phyloP scores from a whole-genome alignment of 1,140 invertebrate genomes.

The Branchinecta lynchi region DNA sequence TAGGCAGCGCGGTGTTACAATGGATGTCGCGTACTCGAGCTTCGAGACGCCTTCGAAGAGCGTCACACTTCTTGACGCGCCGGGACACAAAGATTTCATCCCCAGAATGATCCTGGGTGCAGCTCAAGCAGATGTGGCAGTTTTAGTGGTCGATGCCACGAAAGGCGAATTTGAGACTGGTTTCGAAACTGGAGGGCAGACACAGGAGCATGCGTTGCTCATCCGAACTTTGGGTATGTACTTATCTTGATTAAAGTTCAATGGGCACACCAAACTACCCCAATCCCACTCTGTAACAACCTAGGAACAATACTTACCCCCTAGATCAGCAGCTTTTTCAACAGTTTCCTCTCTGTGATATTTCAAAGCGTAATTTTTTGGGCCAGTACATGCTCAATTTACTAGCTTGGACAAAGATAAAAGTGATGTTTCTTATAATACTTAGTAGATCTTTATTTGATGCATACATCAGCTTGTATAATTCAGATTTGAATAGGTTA shows the following conservation, averaged over 20 bases:
- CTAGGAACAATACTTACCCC: too few species aligned
- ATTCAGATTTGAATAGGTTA: too few species aligned
- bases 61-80: slow-evolving; percentile 82
- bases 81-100: slow-evolving; percentile 96
- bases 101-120: slow-evolving; percentile 98
- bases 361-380: too few species aligned
- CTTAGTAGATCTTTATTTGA: too few species aligned
- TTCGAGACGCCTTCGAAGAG: slow-evolving; percentile 80
- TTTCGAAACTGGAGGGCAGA: slow-evolving; percentile 94
- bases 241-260: not conserved
- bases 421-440: too few species aligned
- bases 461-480: too few species aligned
- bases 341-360: too few species aligned
- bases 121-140: slow-evolving; percentile 88
- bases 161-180: slow-evolving; percentile 97
- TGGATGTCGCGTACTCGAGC: slow-evolving; percentile 85
- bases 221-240: slow-evolving; percentile 65
- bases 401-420: too few species aligned
- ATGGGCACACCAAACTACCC: too few species aligned
- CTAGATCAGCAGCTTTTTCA: too few species aligned
- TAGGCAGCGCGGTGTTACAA: slow-evolving; percentile 72
- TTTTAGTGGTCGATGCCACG: slow-evolving; percentile 88
- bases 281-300: too few species aligned
- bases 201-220: slow-evolving; percentile 87
- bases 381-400: too few species aligned